phyloP scores from a whole-genome alignment of 2,888 invertebrate genomes.

The Acanthopleura granulata region DNA sequence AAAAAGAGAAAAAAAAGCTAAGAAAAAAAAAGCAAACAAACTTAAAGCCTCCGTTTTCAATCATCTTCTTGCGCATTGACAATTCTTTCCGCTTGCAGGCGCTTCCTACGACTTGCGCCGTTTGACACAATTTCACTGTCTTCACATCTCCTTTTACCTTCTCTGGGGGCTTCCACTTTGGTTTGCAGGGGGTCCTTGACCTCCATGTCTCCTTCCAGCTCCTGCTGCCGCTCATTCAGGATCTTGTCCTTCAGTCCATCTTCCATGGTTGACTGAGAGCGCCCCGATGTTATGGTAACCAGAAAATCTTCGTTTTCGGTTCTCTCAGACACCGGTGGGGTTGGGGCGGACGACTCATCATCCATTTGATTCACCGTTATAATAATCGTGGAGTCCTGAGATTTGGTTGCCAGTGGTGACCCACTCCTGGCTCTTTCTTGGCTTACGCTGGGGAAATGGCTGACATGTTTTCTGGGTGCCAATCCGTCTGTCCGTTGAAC shows the following conservation, averaged over 20 bases:
- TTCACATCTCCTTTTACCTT: too few relatives aligned
- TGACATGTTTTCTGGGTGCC: background rate
- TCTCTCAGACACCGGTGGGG: background rate
- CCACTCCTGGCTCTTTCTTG: background rate
- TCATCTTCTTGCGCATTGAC: too few relatives aligned
- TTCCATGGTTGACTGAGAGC: background rate
- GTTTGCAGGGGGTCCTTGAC: too few relatives aligned
- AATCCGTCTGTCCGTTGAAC: background rate
- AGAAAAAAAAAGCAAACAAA: too few relatives aligned
- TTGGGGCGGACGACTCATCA: background rate
- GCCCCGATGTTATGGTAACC: background rate
- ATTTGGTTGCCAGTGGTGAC: background rate
- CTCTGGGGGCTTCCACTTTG: too few relatives aligned
- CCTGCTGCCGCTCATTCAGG: background rate
- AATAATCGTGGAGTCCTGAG: background rate
- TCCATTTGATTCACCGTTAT: background rate
- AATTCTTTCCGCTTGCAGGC: too few relatives aligned
- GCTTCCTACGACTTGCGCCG: too few relatives aligned
- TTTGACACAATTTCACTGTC: too few relatives aligned
- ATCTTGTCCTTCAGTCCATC: background rate
- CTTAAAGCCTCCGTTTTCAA: too few relatives aligned
- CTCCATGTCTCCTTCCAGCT: background rate
- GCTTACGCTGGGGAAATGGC: background rate
- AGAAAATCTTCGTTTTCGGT: conserved; percentile 7
- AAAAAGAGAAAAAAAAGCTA: too few relatives aligned